A percentile compares a stretch with the other conserved stretches of the same genome.
phyloP scores from a whole-genome alignment of 2,113 vertebrate species.

The Entelurus aequoreus region DNA sequence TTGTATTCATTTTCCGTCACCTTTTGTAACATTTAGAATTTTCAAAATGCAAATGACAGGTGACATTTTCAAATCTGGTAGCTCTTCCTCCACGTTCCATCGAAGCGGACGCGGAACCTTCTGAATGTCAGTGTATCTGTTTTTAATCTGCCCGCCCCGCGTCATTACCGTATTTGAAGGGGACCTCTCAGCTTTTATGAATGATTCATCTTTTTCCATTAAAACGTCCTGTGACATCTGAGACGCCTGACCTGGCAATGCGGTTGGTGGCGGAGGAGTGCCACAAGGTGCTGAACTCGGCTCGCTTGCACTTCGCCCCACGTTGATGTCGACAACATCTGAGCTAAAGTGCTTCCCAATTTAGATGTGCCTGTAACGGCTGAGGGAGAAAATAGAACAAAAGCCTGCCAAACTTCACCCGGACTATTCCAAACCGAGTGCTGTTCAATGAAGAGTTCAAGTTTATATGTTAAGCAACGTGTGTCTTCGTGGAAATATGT shows the following conservation, averaged over 20 bases:
- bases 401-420: background rate
- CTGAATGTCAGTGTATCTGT: conserved; percentile 25
- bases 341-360: conserved; percentile 53
- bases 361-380: conserved; percentile 33
- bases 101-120: conserved; percentile 10
- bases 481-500: too few species aligned
- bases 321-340: conserved; percentile 30
- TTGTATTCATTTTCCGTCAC: conserved; percentile 2
- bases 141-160: conserved; percentile 12
- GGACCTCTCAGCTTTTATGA: conserved; percentile 43
- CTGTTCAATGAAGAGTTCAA: too few species aligned
- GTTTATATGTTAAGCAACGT: too few species aligned
- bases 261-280: conserved; percentile 41
- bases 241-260: conserved; percentile 56
- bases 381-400: background rate
- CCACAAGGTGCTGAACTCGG: conserved; percentile 50
- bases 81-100: background rate
- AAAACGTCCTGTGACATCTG: conserved; percentile 70
- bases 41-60: conserved; percentile 3
- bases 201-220: conserved; percentile 68
- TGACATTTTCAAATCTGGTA: conserved; percentile 2
- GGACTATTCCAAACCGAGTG: background rate
- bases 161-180: conserved; percentile 19
- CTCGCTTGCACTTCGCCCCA: conserved; percentile 30
- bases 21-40: background rate